Base-by-base conservation (phyloP, 2,113 vertebrate species). In the Australoheros scitulus region DNA sequence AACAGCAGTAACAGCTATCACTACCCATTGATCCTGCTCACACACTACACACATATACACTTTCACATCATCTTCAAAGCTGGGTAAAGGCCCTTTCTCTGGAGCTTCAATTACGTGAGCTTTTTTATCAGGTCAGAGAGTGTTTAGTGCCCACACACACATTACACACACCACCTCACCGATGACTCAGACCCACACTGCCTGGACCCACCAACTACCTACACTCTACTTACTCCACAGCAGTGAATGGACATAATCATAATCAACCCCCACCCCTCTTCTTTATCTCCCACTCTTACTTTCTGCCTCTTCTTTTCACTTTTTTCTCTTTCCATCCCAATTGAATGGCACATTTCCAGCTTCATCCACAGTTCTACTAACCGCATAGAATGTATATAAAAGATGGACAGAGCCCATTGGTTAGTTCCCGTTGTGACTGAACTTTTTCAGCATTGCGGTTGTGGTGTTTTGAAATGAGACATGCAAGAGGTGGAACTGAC, bases 101-200 rank as follows among this genome's bases (percentile, higher is more conserved):
- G 22, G 24, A 77, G 81, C 56, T n/a, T 56, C 29, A 80, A 83
- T 89, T 83, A 80, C 4, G 1, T 65, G 43, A 68, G 38, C 72
- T 61, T 0, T 89, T 76, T 83, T 75, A 87, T 80, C 61, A 78
- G 80, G 70, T 86, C 47, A 75, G 68, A 56, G 47, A 58, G 76
- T 43, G 32, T 59, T 75, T 57, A 43, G 65, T 77, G 38, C 84
- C 61, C 60, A 52, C 82, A 59, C 60, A 26, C 47, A 34, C 47
- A 43, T 43, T 5, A 85, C 70, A 75, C 55, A 81, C 79, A 75
- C 84, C 82, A 88, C 87, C 55, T 78, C 77, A 36, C 34, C 26
- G 72, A 89, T 92, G 92, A 94, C 29, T 94, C 93, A 95, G 77
- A 80, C 82, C 82, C 80, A 83, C 89, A 76, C 85, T 57, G 87